Evolutionary conservation across 35 echinoderm and acorn worm species (phyloP).

Genomic region (Eucidaris tribuloides): DNA sequence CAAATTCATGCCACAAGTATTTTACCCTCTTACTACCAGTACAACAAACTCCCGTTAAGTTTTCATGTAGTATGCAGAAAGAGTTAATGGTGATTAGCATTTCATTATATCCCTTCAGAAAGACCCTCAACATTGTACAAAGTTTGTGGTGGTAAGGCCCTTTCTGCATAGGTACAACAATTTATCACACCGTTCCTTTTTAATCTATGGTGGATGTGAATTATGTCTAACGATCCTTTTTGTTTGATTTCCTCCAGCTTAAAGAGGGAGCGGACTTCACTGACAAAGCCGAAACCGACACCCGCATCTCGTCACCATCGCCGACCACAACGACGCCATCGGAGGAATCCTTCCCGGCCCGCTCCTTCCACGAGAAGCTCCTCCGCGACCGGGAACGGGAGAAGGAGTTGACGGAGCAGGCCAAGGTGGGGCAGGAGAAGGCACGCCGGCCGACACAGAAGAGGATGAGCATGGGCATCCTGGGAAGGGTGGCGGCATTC

Average conservation of each 20-base stretch:
- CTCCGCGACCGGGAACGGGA: constrained; percentile 44
- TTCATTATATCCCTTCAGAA: too few relatives aligned
- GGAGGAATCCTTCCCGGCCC: constrained; percentile 4
- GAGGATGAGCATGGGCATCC: constrained; percentile 31
- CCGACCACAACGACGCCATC: background rate
- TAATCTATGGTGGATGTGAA: too few relatives aligned
- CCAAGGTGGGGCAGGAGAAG: background rate
- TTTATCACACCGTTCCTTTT: too few relatives aligned
- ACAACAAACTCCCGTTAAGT: too few relatives aligned
- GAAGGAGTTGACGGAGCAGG: constrained; percentile 1
- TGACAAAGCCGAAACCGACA: background rate
- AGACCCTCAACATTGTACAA: too few relatives aligned
- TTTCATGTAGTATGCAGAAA: too few relatives aligned
- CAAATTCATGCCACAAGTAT: too few relatives aligned
- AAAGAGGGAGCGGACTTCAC: background rate
- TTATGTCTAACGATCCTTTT: background rate
- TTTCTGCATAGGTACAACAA: too few relatives aligned
- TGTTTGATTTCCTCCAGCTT: background rate
- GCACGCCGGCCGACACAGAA: background rate
- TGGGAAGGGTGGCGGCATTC: constrained; percentile 42
- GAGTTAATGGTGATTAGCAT: too few relatives aligned
- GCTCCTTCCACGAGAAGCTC: constrained; percentile 46
- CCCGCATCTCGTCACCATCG: background rate
- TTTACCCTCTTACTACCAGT: too few relatives aligned
- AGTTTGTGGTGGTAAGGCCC: too few relatives aligned